Percentiles rank a stretch among this genome's conserved stretches.
Evolutionary conservation across 1,140 invertebrate genomes (phyloP).

Genomic region (Papilio xuthus): DNA sequence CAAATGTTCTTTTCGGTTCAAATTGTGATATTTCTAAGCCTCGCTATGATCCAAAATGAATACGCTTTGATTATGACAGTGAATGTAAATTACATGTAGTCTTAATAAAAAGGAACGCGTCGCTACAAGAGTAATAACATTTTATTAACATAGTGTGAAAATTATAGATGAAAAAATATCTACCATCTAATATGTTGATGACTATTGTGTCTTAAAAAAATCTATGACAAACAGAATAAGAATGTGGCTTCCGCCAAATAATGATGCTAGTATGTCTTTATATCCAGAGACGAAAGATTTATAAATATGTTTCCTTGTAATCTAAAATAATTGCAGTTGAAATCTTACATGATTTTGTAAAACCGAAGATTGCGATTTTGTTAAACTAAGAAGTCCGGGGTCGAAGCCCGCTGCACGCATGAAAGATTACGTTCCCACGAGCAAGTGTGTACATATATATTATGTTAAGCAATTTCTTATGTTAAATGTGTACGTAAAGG

Average conservation of each 20-base stretch:
- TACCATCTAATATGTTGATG: background rate
- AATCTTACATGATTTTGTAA: background rate
- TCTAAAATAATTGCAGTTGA: background rate
- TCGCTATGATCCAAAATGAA: background rate
- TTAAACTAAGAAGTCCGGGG: conserved; percentile 1
- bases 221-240: background rate
- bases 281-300: background rate
- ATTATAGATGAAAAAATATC: too few relatives aligned
- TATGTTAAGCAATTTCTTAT: conserved; percentile 17
- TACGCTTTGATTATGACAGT: background rate
- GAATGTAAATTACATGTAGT: background rate
- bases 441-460: conserved; percentile 2
- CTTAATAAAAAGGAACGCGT: background rate
- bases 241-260: background rate
- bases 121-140: background rate
- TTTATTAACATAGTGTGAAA: background rate
- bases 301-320: too few relatives aligned
- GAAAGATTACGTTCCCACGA: conserved; percentile 26
- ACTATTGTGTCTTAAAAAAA: background rate
- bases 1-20: too few relatives aligned
- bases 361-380: background rate
- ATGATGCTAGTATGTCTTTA: background rate
- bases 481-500: background rate
- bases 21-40: background rate
- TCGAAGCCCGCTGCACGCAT: conserved; percentile 27